These are phyloP conservation scores for Drosophila mauritiana DNA, from an alignment of 1,140 invertebrate species.

Conservation along the genomic window DNA sequence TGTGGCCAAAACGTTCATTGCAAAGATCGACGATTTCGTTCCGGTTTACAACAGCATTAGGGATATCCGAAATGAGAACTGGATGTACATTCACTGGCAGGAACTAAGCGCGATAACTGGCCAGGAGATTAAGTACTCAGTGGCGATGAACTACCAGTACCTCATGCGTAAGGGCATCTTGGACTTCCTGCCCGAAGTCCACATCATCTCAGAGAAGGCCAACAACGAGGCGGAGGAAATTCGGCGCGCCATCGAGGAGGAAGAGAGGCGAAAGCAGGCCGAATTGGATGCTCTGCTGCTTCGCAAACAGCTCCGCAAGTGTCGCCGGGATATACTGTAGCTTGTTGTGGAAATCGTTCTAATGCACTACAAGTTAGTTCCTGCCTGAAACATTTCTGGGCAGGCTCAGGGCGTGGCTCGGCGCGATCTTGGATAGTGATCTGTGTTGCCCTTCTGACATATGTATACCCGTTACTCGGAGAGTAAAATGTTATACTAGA, in stretches of 20 bases:
- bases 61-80: constrained; percentile 79
- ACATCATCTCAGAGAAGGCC: constrained; percentile 66
- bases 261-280: constrained; percentile 65
- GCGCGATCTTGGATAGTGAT: too few species aligned
- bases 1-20: constrained; percentile 59
- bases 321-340: constrained; percentile 73
- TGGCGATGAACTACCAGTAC: constrained; percentile 71
- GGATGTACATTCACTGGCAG: constrained; percentile 77
- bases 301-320: constrained; percentile 76
- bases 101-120: constrained; percentile 60
- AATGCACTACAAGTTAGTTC: too few species aligned
- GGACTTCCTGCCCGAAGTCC: constrained; percentile 58
- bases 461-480: background rate
- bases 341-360: background rate
- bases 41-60: constrained; percentile 67
- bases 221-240: constrained; percentile 72
- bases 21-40: constrained; percentile 59
- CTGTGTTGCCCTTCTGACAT: background rate
- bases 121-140: constrained; percentile 67
- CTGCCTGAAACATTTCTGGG: too few species aligned
- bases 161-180: constrained; percentile 74
- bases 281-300: constrained; percentile 60
- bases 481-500: background rate
- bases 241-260: constrained; percentile 57
- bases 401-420: too few species aligned